Conservation (phyloP, 2,113 vertebrate genomes). For the Prunella himalayana region DNA sequence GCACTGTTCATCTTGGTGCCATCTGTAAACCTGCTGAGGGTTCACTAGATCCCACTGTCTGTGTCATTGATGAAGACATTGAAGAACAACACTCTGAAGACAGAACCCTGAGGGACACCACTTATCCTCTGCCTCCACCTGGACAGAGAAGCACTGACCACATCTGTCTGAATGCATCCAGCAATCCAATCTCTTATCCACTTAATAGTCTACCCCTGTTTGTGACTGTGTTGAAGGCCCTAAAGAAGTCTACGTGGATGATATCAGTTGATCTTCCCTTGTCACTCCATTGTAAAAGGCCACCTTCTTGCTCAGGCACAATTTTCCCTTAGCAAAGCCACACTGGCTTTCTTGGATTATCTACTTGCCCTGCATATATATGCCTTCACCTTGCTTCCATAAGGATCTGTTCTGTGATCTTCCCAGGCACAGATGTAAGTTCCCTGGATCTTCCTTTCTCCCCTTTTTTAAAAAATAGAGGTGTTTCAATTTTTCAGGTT, state of each 20-base stretch:
- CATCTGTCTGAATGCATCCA: background rate
- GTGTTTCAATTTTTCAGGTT: background rate
- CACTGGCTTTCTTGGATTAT: background rate
- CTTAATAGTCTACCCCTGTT: background rate
- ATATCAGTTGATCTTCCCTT: background rate
- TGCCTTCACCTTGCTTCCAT: background rate
- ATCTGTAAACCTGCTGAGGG: background rate
- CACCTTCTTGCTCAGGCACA: background rate
- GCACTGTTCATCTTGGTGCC: background rate
- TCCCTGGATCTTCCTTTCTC: background rate
- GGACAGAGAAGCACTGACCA: background rate
- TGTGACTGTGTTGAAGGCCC: background rate
- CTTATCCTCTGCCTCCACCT: background rate
- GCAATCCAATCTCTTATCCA: background rate
- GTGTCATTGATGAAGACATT: background rate
- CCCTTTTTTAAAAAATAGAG: background rate
- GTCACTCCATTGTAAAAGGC: background rate
- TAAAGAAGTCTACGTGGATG: background rate
- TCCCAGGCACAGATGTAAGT: background rate
- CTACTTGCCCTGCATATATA: background rate
- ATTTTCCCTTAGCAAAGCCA: background rate
- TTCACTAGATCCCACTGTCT: background rate
- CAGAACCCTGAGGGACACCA: background rate
- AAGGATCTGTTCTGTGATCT: background rate
- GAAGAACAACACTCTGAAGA: background rate